Conservation (phyloP, 2,888 invertebrate genomes). For the Tinea semifulvella region DNA sequence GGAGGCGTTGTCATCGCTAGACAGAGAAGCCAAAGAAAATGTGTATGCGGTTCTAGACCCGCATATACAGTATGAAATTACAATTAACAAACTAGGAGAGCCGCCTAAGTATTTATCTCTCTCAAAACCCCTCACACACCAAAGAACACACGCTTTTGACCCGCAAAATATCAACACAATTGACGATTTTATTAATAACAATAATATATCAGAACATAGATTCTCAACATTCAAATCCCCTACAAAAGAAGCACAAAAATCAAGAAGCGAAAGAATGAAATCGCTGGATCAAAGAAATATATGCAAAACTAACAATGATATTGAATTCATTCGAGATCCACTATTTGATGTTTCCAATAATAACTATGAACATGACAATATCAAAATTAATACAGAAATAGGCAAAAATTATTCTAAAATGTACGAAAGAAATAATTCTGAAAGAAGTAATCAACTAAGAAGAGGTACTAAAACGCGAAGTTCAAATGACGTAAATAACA, state of each 20-base stretch:
- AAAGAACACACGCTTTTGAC: slow-evolving; percentile 56
- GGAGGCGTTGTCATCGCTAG: slow-evolving; percentile 59
- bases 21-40: slow-evolving; percentile 65
- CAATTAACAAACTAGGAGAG: slow-evolving; percentile 61
- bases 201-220: slow-evolving; percentile 31
- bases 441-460: slow-evolving; percentile 21
- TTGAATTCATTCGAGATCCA: slow-evolving; percentile 52
- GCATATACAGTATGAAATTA: slow-evolving; percentile 64
- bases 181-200: slow-evolving; percentile 40
- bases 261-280: slow-evolving; percentile 35
- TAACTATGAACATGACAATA: slow-evolving; percentile 22
- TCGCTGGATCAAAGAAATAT: slow-evolving; percentile 32
- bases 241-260: slow-evolving; percentile 31
- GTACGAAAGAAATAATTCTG: slow-evolving; percentile 44
- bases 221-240: slow-evolving; percentile 43
- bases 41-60: slow-evolving; percentile 64
- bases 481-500: slow-evolving; percentile 12
- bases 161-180: slow-evolving; percentile 36
- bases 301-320: slow-evolving; percentile 47
- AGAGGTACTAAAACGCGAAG: neutral
- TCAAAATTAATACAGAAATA: slow-evolving; percentile 30
- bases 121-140: slow-evolving; percentile 60
- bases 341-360: slow-evolving; percentile 35
- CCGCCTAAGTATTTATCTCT: slow-evolving; percentile 62
- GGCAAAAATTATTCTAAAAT: slow-evolving; percentile 34